Evolutionary conservation across 1,140 invertebrate genomes (phyloP).

Genomic region (Bombus waltoni): DNA sequence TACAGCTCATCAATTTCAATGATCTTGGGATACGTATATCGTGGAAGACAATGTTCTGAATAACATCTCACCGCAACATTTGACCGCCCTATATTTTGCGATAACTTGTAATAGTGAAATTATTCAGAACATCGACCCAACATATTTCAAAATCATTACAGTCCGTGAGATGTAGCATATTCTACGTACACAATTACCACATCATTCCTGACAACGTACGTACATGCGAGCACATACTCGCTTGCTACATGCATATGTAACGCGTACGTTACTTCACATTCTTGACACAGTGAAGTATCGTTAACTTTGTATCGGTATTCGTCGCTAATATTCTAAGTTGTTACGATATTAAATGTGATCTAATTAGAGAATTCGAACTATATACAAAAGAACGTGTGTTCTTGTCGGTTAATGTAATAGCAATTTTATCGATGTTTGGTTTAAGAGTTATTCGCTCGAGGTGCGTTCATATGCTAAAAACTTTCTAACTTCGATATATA

Average conservation of each 20-base stretch:
- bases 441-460: neutral
- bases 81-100: no score
- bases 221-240: neutral
- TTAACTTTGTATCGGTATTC: neutral
- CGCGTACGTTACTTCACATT: neutral
- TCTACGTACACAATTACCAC: neutral
- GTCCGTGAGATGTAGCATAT: neutral
- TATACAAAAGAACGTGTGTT: constrained; percentile 35
- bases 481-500: constrained; percentile 27
- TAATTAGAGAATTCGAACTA: constrained; percentile 27
- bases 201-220: neutral
- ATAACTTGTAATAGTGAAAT: neutral
- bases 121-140: neutral
- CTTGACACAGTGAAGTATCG: neutral
- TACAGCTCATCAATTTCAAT: neutral
- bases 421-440: constrained; percentile 10
- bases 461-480: constrained; percentile 3
- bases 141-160: neutral
- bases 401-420: no score
- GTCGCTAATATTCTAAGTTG: neutral
- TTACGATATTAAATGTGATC: neutral
- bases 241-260: neutral
- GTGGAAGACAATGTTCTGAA: neutral
- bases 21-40: neutral
- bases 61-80: neutral